A percentile compares a stretch with the other conserved stretches of the same genome.
phyloP scores from a whole-genome alignment of 2,113 vertebrate species.

The Progne subis region DNA sequence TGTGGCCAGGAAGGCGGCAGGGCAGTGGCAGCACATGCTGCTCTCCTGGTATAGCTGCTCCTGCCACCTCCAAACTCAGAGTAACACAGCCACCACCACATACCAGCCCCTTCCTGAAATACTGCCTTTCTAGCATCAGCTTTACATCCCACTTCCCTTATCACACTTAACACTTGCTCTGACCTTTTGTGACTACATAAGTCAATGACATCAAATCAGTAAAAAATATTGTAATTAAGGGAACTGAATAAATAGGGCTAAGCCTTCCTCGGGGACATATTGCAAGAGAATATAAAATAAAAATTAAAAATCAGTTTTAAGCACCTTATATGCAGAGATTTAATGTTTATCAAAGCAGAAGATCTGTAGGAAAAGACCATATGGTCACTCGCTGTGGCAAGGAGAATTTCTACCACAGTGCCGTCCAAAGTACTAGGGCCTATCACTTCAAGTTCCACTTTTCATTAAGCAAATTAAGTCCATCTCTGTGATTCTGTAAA shows the following conservation, averaged over 20 bases:
- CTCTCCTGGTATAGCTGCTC: background rate
- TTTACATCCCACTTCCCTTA: rapidly evolving
- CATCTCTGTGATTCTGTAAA: background rate
- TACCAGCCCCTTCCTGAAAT: background rate
- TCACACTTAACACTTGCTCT: background rate
- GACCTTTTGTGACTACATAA: background rate
- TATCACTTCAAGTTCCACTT: background rate
- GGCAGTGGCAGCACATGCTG: background rate
- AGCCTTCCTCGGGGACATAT: background rate
- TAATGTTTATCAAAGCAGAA: background rate
- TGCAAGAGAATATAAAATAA: background rate
- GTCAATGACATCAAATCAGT: background rate
- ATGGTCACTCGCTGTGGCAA: background rate
- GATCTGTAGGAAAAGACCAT: background rate
- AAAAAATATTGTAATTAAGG: background rate
- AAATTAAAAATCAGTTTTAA: background rate
- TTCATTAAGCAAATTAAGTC: background rate
- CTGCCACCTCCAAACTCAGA: background rate
- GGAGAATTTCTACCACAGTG: background rate
- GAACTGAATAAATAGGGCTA: background rate
- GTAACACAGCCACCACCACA: background rate
- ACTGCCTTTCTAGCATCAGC: background rate
- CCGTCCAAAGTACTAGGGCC: background rate
- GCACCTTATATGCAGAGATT: background rate
- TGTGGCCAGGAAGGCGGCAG: background rate